Base-by-base conservation (phyloP, 2,113 vertebrate species). In the Boleophthalmus pectinirostris region DNA sequence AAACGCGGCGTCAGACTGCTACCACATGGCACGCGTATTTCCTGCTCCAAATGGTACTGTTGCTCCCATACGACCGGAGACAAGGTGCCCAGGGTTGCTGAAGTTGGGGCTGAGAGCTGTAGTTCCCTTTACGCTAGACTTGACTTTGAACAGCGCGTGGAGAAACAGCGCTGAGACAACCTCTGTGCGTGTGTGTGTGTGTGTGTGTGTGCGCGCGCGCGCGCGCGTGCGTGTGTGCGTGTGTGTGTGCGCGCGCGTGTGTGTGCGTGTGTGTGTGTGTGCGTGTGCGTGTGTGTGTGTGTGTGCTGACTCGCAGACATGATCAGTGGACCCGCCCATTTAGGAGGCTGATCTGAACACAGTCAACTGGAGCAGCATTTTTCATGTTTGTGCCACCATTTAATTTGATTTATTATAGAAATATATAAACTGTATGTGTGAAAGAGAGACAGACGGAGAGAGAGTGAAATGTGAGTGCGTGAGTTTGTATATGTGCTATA, bases 1-100 rank as follows among this genome's bases (percentile, higher is more conserved):
- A 3, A 63, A 21, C 43, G 71, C 66, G 8, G 33, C 33, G 33
- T 64, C 33, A 38, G 33, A 21, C 29, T 13, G 84, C 53, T 76
- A 71, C 21, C 51, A 74, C 87, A 89, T 89, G 85, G 80, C 80
- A 77, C 73, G 35, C 25, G 56, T 0, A 11, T 0, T 16, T 68
- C 57, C 66, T 54, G 11, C 18, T 8, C 12, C 58, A 12, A 7
- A 5, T 18, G 0, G n/a, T 5, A 20, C 14, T 23, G 1, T 57
- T 60, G 1, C 23, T 43, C 33, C 74, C 56, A 33, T 11, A 13
- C 0, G 0, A 49, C 0, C 61, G 16, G 13, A 11, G 58, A 23
- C 14, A 16, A 0, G 3, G n/a, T 53, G 69, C 77, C 1, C 47
- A n/a, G 60, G 74, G 35, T 6, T 35, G 0, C 45, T n/a, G 67